Percentiles rank a stretch among this genome's conserved stretches.
These are phyloP conservation scores for Synanceia verrucosa DNA, from an alignment of 2,797 vertebrate species.

Conservation along the genomic window DNA sequence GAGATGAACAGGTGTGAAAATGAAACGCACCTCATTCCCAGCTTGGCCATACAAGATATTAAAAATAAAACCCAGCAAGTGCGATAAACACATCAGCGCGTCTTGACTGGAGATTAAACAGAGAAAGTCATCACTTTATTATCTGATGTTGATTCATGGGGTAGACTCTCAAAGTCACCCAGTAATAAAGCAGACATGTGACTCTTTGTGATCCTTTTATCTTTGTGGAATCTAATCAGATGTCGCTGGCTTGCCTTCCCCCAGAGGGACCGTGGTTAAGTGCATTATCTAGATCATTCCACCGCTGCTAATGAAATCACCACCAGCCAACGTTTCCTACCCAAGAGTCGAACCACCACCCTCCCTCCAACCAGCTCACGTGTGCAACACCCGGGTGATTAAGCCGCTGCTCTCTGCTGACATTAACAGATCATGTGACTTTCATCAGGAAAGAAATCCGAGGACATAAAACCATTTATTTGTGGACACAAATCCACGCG, in stretches of 20 bases:
- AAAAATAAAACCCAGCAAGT: background rate
- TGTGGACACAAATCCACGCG: slow-evolving; percentile 56
- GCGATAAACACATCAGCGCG: slow-evolving; percentile 36
- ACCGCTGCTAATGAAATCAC: slow-evolving; percentile 67
- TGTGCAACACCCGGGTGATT: slow-evolving; percentile 66
- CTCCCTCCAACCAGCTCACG: slow-evolving; percentile 23
- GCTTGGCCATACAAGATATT: slow-evolving; percentile 5
- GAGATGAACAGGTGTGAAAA: slow-evolving; percentile 7
- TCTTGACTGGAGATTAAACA: slow-evolving; percentile 54
- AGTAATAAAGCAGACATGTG: slow-evolving; percentile 67
- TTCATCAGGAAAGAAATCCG: slow-evolving; percentile 69
- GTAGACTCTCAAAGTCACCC: slow-evolving; percentile 56
- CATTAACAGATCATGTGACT: slow-evolving; percentile 77
- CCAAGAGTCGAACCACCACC: slow-evolving; percentile 51
- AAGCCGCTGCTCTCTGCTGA: slow-evolving; percentile 67
- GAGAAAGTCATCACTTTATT: slow-evolving; percentile 50
- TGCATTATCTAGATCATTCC: slow-evolving; percentile 80
- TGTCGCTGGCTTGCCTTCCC: slow-evolving; percentile 49
- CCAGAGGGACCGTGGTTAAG: slow-evolving; percentile 68
- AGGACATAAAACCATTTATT: slow-evolving; percentile 60
- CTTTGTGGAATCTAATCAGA: slow-evolving; percentile 79
- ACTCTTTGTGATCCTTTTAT: slow-evolving; percentile 72
- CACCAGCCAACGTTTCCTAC: slow-evolving; percentile 59
- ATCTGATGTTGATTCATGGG: slow-evolving; percentile 54
- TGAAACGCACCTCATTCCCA: slow-evolving; percentile 21